Base-by-base conservation (phyloP, 2,113 vertebrate genomes). In the Barnardius zonarius region DNA sequence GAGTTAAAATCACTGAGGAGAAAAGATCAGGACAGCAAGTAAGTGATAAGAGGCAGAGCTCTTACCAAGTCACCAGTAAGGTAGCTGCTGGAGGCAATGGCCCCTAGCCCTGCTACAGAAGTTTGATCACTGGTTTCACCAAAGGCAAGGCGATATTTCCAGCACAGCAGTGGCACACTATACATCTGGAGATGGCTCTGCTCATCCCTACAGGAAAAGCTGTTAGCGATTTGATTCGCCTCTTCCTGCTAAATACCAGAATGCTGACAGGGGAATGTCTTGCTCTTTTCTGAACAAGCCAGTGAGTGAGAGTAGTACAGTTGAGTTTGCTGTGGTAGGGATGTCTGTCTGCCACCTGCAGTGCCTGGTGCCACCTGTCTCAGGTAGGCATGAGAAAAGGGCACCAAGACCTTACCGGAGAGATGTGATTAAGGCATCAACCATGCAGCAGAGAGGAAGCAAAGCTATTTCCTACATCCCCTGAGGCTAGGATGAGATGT, bases 31-130 rank as follows among this genome's bases (percentile, higher is more conserved):
- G 20, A n/a, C 23, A 55, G 82, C 52, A 59, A 59, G 57, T 23
- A 61, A 90, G 59, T 59, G 70, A 46, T 52, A 73, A 88, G 85
- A 86, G 43, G 68, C 63, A 86, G 68, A 83, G 90, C 64, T 95
- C 90, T 88, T 75, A 73, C 69, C 52, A 87, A 1, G 43, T 93
- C 23, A 7, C 66, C 4, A 4, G 17, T 61, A 44, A 15, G 6
- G 51, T 31, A 80, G 39, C 75, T 90, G 88, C 88, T 86, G 91
- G 87, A 84, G 48, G 62, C 68, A 28, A 49, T 19, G 46, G 70
- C 48, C 92, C 46, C 70, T 46, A 66, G 66, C 62, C 25, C 74
- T 54, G 2, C 43, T 37, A 55, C 55, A 70, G 7, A 55, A 31
- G 22, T 28, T 67, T 54, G 10, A 7, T 11, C 19, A 3, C 31